A percentile compares a stretch with the other conserved stretches of the same genome.
Conservation (phyloP, 2,113 vertebrate genomes). For the Patagioenas fasciata region DNA sequence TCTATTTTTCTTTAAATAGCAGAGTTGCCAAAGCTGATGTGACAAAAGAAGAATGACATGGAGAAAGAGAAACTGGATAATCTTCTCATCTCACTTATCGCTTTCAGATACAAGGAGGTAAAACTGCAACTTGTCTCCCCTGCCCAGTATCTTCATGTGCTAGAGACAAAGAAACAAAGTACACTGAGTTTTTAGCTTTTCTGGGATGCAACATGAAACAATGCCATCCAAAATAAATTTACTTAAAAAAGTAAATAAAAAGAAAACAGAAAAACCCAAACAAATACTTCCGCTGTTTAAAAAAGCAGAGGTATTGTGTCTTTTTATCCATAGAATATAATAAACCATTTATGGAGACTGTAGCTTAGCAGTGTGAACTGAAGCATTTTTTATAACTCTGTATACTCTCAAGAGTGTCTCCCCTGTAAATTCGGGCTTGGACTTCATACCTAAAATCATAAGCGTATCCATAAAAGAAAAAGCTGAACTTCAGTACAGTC, state of each 20-base stretch:
- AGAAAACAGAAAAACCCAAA: background rate
- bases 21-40: background rate
- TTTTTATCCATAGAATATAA: background rate
- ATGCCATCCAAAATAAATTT: background rate
- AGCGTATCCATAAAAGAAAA: background rate
- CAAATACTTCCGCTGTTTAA: background rate
- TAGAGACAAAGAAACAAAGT: background rate
- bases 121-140: background rate
- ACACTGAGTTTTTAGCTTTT: background rate
- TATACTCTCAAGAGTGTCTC: background rate
- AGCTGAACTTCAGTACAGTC: background rate
- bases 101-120: background rate
- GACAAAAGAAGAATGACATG: background rate
- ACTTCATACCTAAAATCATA: background rate
- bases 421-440: background rate
- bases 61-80: background rate
- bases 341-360: background rate
- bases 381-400: background rate
- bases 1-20: constrained; percentile 13
- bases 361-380: background rate
- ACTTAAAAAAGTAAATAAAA: background rate
- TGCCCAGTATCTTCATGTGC: background rate
- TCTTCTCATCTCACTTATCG: background rate
- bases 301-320: background rate
- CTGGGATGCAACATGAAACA: background rate